A percentile compares a stretch with the other conserved stretches of the same genome.
phyloP scores from a whole-genome alignment of 2,113 vertebrate species.

The Scortum barcoo region DNA sequence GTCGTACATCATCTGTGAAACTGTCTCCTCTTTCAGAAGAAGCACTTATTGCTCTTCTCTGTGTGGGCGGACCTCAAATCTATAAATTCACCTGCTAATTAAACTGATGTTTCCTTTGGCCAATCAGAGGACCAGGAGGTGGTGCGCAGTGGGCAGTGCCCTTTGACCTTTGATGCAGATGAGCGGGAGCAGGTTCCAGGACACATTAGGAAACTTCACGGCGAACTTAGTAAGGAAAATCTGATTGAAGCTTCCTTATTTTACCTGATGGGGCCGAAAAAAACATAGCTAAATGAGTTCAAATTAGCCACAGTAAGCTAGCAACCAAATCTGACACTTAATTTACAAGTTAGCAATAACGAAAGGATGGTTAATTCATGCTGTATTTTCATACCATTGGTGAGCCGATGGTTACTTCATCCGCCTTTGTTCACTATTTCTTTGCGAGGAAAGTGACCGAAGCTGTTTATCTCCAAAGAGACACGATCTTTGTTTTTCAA shows the following conservation, averaged over 20 bases:
- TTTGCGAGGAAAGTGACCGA: background rate
- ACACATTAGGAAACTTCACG: no score
- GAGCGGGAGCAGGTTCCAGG: background rate
- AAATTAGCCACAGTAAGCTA: no score
- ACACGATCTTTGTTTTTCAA: background rate
- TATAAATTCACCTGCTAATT: background rate
- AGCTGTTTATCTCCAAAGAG: background rate
- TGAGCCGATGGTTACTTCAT: background rate
- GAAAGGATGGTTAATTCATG: background rate
- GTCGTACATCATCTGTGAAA: background rate
- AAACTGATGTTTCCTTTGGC: background rate
- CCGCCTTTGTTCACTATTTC: background rate
- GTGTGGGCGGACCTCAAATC: background rate
- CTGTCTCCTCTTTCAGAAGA: background rate
- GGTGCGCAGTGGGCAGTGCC: background rate
- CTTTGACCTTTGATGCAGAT: background rate
- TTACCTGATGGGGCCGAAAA: background rate
- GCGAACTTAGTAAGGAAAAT: no score
- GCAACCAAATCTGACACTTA: background rate
- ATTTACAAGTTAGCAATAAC: no score
- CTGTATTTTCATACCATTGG: background rate
- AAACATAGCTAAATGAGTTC: no score
- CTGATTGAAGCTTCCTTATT: no score
- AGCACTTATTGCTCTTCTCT: background rate
- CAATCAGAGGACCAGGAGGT: slow-evolving; percentile 7